A percentile compares a stretch with the other conserved stretches of the same genome.
Conservation (phyloP, 2,797 vertebrate species). For the Neoniphon sammara region DNA sequence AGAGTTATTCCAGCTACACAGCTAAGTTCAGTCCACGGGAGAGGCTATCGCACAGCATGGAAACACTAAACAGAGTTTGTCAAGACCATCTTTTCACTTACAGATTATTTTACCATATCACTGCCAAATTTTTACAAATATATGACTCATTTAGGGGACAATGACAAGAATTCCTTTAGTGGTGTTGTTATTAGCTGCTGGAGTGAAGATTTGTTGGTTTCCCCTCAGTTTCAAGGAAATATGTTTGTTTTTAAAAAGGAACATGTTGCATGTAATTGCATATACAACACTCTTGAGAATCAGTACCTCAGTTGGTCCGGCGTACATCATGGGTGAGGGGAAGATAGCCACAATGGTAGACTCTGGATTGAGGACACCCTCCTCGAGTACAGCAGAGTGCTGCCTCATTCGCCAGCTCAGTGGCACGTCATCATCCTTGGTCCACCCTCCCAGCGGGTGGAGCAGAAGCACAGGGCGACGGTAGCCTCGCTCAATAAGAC, state of each 20-base stretch:
- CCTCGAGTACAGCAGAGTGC: slow-evolving; percentile 94
- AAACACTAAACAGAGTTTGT: slow-evolving; percentile 52
- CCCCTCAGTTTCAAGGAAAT: slow-evolving; percentile 38
- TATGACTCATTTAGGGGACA: slow-evolving; percentile 2
- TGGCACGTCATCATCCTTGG: slow-evolving; percentile 97
- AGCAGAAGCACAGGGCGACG: slow-evolving; percentile 92
- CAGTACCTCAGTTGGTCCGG: slow-evolving; percentile 96
- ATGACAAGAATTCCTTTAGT: not conserved
- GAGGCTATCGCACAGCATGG: slow-evolving; percentile 36
- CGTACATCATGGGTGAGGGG: slow-evolving; percentile 99
- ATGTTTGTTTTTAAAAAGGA: slow-evolving; percentile 12
- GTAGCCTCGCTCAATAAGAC: slow-evolving; percentile 92
- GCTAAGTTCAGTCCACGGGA: slow-evolving; percentile 50
- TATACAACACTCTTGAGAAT: slow-evolving; percentile 17
- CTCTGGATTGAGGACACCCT: slow-evolving; percentile 89
- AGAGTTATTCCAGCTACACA: slow-evolving; percentile 55
- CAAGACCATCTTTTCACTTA: slow-evolving; percentile 39
- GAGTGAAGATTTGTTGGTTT: slow-evolving; percentile 27
- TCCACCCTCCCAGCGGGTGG: slow-evolving; percentile 97
- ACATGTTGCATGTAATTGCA: slow-evolving; percentile 22
- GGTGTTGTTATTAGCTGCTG: slow-evolving; percentile 27
- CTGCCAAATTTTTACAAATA: slow-evolving; percentile 31
- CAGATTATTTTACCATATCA: not conserved
- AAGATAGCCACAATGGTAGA: slow-evolving; percentile 96
- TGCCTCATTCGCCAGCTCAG: slow-evolving; percentile 96